Evolutionary conservation across 2,797 vertebrate species (phyloP).

Genomic region (Poecilia gillii): DNA sequence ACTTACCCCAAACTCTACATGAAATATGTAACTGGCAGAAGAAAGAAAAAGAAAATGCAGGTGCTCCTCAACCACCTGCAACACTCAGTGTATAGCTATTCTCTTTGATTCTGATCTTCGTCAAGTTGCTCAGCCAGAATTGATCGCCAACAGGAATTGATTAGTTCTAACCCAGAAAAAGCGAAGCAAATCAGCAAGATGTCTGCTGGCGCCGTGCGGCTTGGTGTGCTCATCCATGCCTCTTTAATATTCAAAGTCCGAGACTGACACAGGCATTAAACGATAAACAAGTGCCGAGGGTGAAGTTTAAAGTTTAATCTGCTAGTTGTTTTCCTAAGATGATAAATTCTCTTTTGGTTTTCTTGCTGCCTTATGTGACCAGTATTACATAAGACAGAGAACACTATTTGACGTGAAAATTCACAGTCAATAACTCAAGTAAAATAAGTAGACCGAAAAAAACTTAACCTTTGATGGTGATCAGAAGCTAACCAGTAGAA

Average conservation of each 20-base stretch:
- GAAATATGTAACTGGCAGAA: constrained; percentile 3
- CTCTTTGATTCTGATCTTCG: constrained; percentile 53
- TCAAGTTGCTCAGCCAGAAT: constrained; percentile 54
- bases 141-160: constrained; percentile 66
- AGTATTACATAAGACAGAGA: constrained; percentile 5
- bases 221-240: constrained; percentile 21
- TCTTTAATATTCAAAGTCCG: constrained; percentile 35
- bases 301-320: constrained; percentile 32
- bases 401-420: constrained; percentile 29
- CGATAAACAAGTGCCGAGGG: constrained; percentile 24
- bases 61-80: constrained; percentile 8
- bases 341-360: constrained; percentile 12
- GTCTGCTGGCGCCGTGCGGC: constrained; percentile 28
- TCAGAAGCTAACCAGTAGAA: neutral
- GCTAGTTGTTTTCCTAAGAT: constrained; percentile 30
- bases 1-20: constrained; percentile 1
- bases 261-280: constrained; percentile 29
- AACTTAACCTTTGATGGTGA: constrained; percentile 3
- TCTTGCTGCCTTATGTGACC: neutral
- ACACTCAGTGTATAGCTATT: constrained; percentile 32
- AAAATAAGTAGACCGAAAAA: constrained; percentile 11
- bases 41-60: neutral
- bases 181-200: constrained; percentile 45
- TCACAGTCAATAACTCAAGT: constrained; percentile 26
- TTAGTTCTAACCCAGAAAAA: constrained; percentile 60